phyloP scores from a whole-genome alignment of 2,888 invertebrate genomes.

The Diogma glabrata region DNA sequence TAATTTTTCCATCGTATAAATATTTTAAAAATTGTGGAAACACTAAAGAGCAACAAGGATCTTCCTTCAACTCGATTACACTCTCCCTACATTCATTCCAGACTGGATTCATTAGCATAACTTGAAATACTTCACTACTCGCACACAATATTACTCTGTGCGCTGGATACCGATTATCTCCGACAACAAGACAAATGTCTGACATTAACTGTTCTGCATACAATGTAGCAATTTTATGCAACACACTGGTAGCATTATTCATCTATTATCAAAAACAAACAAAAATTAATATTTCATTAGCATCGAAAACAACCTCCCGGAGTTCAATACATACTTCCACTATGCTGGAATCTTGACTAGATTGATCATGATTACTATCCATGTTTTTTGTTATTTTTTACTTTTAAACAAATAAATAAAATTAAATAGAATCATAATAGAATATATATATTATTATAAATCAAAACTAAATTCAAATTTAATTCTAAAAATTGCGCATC shows the following conservation, averaged over 20 bases:
- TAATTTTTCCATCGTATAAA: constrained; percentile 82
- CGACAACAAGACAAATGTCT: constrained; percentile 76
- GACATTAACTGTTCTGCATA: constrained; percentile 82
- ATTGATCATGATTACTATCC: constrained; percentile 18
- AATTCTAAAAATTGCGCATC: no score
- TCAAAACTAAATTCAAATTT: no score
- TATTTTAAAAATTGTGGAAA: constrained; percentile 81
- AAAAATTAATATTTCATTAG: no score
- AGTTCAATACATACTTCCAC: constrained; percentile 18
- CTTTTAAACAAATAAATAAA: no score
- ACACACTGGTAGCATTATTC: constrained; percentile 71
- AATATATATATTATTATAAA: no score
- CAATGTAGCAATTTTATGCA: constrained; percentile 69
- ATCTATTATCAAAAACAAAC: constrained; percentile 43
- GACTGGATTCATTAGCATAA: constrained; percentile 90
- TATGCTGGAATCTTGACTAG: constrained; percentile 23
- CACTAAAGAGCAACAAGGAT: constrained; percentile 68
- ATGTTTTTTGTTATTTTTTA: not conserved
- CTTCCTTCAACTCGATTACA: constrained; percentile 73
- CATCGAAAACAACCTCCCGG: no score
- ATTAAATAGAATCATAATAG: no score
- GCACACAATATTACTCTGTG: constrained; percentile 87
- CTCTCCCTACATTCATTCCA: constrained; percentile 87
- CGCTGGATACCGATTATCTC: constrained; percentile 69
- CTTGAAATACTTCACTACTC: constrained; percentile 91